These are phyloP conservation scores for Stomatorhinus ivindoensis DNA, from an alignment of 2,113 vertebrate species.

Conservation along the genomic window DNA sequence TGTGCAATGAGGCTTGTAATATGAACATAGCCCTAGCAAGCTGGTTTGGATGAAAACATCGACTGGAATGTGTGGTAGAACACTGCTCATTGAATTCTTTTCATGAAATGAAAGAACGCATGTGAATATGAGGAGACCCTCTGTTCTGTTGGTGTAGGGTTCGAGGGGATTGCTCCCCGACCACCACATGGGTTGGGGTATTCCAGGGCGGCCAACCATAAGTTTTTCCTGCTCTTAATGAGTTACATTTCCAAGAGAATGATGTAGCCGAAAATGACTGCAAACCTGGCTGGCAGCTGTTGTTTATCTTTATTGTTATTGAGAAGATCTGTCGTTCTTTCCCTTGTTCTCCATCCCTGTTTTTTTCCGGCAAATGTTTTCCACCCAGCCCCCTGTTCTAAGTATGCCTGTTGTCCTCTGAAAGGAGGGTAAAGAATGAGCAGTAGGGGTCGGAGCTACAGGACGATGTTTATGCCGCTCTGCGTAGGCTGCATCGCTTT, in stretches of 20 bases:
- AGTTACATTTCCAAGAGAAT: neutral
- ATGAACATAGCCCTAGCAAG: neutral
- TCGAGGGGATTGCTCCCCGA: neutral
- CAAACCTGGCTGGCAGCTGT: neutral
- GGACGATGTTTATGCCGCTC: neutral
- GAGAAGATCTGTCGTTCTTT: neutral
- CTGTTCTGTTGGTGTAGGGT: neutral
- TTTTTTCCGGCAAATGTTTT: neutral
- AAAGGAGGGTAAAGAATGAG: neutral
- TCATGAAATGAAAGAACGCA: neutral
- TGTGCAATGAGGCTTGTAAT: neutral
- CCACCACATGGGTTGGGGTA: neutral
- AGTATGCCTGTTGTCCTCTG: neutral
- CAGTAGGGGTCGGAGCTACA: neutral
- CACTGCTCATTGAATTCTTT: neutral
- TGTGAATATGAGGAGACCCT: neutral
- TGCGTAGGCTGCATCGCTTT: neutral
- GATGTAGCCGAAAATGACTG: neutral
- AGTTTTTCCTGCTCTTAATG: neutral
- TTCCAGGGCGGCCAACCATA: neutral
- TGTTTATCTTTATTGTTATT: conserved; percentile 7
- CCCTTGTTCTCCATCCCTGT: neutral
- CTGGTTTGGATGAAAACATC: neutral
- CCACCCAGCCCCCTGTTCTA: neutral
- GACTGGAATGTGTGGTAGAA: neutral